A percentile compares a stretch with the other conserved stretches of the same genome.
phyloP scores from a whole-genome alignment of 37 sponge, comb jelly and placozoan species.

The Bolinopsis microptera region DNA sequence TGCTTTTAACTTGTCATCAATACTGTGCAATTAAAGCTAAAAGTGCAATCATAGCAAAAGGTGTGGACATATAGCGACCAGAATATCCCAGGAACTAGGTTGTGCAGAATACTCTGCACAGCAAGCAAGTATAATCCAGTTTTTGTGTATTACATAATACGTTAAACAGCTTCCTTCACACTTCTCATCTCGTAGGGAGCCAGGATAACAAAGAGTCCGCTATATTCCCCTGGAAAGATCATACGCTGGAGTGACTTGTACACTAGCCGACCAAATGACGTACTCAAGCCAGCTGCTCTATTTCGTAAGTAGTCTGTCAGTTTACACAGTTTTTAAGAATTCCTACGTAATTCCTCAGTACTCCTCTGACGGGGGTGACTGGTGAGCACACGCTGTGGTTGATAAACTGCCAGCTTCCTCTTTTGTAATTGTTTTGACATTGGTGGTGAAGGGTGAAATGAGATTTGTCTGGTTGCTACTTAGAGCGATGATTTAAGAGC shows the following conservation, averaged over 20 bases:
- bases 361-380: too few relatives aligned
- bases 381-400: not conserved
- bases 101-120: too few relatives aligned
- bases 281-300: not conserved
- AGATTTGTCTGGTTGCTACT: not conserved
- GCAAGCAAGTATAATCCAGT: too few relatives aligned
- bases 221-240: conserved; percentile 17
- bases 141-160: too few relatives aligned
- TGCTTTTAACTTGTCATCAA: too few relatives aligned
- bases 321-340: not conserved
- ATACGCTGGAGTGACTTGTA: conserved; percentile 50
- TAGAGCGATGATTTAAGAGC: not conserved
- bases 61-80: too few relatives aligned
- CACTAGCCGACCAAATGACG: not conserved
- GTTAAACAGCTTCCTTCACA: too few relatives aligned
- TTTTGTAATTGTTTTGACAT: not conserved
- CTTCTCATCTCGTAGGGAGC: not conserved
- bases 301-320: conserved; percentile 10
- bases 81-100: too few relatives aligned
- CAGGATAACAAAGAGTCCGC: not conserved
- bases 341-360: too few relatives aligned
- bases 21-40: too few relatives aligned
- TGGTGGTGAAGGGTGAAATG: not conserved
- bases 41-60: too few relatives aligned
- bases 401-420: not conserved